Conservation (phyloP, 2,797 vertebrate species). For the Urophycis tenuis region DNA sequence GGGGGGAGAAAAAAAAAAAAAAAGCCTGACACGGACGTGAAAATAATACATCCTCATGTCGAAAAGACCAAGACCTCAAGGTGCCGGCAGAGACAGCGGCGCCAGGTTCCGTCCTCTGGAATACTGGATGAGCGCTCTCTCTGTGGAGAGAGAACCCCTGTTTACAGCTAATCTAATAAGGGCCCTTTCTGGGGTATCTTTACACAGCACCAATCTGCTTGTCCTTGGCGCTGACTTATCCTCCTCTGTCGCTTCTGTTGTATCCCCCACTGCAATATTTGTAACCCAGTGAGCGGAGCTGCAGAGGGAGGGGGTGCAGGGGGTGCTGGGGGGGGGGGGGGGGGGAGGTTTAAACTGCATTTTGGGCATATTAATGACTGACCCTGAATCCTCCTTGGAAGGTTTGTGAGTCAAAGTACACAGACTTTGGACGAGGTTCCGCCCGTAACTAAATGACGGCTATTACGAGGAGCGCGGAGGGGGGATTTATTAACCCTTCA, state of each 20-base stretch:
- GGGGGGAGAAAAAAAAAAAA: too few species aligned
- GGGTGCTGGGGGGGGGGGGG: constrained; percentile 20
- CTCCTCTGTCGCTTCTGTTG: constrained; percentile 39
- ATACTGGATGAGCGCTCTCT: not conserved
- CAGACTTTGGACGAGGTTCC: constrained; percentile 36
- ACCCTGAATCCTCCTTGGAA: constrained; percentile 55
- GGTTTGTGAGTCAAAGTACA: constrained; percentile 30
- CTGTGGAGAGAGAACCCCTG: constrained; percentile 9
- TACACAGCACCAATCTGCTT: constrained; percentile 50
- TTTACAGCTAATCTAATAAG: constrained; percentile 60
- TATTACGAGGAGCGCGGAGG: not conserved
- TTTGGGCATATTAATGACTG: constrained; percentile 60
- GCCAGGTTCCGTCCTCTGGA: constrained; percentile 23
- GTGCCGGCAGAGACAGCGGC: constrained; percentile 26
- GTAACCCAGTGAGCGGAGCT: constrained; percentile 38
- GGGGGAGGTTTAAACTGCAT: constrained; percentile 28
- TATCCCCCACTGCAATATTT: constrained; percentile 57
- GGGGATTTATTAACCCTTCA: not conserved
- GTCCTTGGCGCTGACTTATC: constrained; percentile 62
- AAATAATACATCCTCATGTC: constrained; percentile 38
- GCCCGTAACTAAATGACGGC: constrained; percentile 10
- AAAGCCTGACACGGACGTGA: constrained; percentile 20
- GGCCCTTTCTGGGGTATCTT: constrained; percentile 44
- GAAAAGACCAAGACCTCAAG: constrained; percentile 23
- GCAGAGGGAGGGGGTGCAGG: not conserved